These are phyloP conservation scores for Rhinichthys klamathensis DNA, from an alignment of 2,113 vertebrate genomes.

Conservation along the genomic window DNA sequence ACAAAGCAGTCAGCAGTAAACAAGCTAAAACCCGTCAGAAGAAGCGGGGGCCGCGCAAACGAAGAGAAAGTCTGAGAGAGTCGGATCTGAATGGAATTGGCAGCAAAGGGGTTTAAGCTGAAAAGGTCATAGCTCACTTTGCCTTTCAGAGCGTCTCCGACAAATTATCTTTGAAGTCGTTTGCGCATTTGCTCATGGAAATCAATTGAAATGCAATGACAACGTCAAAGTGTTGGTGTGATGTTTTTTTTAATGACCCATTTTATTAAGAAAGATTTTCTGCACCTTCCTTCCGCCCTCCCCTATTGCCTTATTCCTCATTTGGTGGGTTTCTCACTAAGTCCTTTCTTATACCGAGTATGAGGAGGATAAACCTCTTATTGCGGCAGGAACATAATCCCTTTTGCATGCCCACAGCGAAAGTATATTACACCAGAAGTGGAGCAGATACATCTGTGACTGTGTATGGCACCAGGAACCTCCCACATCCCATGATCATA, in stretches of 20 bases:
- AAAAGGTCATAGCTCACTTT: slow-evolving; percentile 29
- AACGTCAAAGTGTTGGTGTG: not conserved
- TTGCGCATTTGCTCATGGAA: not conserved
- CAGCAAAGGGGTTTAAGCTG: slow-evolving; percentile 31
- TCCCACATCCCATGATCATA: slow-evolving; percentile 22
- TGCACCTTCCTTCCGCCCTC: slow-evolving; percentile 16
- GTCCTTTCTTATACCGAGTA: slow-evolving; percentile 38
- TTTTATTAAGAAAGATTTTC: slow-evolving; percentile 38
- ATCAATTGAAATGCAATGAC: not conserved
- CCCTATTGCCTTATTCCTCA: slow-evolving; percentile 35
- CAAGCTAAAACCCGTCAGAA: slow-evolving; percentile 17
- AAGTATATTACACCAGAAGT: slow-evolving; percentile 51
- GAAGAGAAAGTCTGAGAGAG: slow-evolving; percentile 9
- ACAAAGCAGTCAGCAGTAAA: slow-evolving; percentile 44
- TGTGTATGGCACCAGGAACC: slow-evolving; percentile 11
- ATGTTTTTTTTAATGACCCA: slow-evolving; percentile 21
- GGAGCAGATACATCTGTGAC: slow-evolving; percentile 29
- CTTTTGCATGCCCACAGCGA: slow-evolving; percentile 45
- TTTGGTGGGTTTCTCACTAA: slow-evolving; percentile 46
- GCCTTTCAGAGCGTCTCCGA: slow-evolving; percentile 4
- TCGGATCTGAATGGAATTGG: slow-evolving; percentile 29
- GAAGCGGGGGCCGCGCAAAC: not conserved
- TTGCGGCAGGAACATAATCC: slow-evolving; percentile 54
- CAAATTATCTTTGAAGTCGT: slow-evolving; percentile 17
- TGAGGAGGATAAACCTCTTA: slow-evolving; percentile 53